Evolutionary conservation across 1,140 invertebrate genomes (phyloP).

Genomic region (Drosophila pandora): DNA sequence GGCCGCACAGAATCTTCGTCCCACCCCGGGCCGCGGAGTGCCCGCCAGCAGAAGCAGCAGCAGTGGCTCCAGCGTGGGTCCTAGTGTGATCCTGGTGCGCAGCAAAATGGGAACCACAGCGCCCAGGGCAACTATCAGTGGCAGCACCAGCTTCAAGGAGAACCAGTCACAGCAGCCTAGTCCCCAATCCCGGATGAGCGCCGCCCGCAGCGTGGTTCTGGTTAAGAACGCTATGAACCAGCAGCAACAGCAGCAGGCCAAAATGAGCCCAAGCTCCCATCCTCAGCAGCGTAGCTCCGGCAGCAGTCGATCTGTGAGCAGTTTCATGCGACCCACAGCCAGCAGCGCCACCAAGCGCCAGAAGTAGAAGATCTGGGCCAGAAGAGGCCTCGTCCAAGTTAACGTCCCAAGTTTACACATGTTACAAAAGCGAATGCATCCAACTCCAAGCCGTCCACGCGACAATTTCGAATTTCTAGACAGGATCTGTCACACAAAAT

Average conservation of each 20-base stretch:
- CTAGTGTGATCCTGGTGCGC: slow-evolving; percentile 71
- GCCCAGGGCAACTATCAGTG: slow-evolving; percentile 31
- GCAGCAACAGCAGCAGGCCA: slow-evolving; percentile 44
- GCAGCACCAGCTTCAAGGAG: slow-evolving; percentile 78
- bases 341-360: slow-evolving; percentile 84
- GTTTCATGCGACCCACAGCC: slow-evolving; percentile 86
- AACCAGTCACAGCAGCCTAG: slow-evolving; percentile 46
- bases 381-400: slow-evolving; percentile 51
- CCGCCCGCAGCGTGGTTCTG: slow-evolving; percentile 73
- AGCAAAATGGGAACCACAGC: slow-evolving; percentile 47
- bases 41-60: slow-evolving; percentile 89
- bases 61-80: slow-evolving; percentile 87
- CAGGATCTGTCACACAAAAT: slow-evolving; percentile 58
- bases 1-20: slow-evolving; percentile 60
- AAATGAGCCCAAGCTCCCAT: slow-evolving; percentile 37
- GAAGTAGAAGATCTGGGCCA: slow-evolving; percentile 42
- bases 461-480: slow-evolving; percentile 74
- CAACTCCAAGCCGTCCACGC: slow-evolving; percentile 74
- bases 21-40: slow-evolving; percentile 83
- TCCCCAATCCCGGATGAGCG: slow-evolving; percentile 45
- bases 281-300: slow-evolving; percentile 49
- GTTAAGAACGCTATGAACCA: slow-evolving; percentile 75
- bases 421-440: slow-evolving; percentile 66
- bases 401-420: slow-evolving; percentile 68
- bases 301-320: slow-evolving; percentile 81